phyloP scores from a whole-genome alignment of 2,113 vertebrate genomes.

The Mesoclemmys tuberculata region DNA sequence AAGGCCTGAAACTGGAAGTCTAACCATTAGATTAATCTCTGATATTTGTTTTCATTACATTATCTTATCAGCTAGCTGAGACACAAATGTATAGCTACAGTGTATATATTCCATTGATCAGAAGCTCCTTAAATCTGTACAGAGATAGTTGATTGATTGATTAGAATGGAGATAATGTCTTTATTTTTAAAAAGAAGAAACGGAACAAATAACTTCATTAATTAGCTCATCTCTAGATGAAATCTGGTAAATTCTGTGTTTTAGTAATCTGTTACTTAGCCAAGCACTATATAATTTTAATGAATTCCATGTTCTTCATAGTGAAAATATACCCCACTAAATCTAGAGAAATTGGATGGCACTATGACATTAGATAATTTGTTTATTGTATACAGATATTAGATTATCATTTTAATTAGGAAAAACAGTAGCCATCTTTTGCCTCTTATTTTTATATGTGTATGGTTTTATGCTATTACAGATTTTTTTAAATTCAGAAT shows the following conservation, averaged over 20 bases:
- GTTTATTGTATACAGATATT: background rate
- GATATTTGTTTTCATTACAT: background rate
- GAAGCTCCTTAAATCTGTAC: background rate
- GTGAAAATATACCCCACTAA: background rate
- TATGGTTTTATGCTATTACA: background rate
- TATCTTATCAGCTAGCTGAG: background rate
- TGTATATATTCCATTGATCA: background rate
- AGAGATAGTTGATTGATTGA: no score
- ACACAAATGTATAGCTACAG: background rate
- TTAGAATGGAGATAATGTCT: no score
- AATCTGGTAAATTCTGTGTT: background rate
- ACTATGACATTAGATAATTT: background rate
- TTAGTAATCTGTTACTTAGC: background rate
- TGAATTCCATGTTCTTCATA: background rate
- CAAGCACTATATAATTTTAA: background rate
- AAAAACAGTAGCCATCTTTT: background rate
- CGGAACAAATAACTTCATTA: background rate
- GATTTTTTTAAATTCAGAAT: background rate
- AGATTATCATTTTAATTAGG: background rate
- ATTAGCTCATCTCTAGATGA: background rate
- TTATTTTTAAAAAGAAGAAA: no score
- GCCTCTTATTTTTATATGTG: background rate
- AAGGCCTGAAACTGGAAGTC: background rate
- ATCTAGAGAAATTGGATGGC: background rate
- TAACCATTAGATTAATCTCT: background rate